Conservation (phyloP, 2,888 invertebrate species). For the Chloromyia formosa region DNA sequence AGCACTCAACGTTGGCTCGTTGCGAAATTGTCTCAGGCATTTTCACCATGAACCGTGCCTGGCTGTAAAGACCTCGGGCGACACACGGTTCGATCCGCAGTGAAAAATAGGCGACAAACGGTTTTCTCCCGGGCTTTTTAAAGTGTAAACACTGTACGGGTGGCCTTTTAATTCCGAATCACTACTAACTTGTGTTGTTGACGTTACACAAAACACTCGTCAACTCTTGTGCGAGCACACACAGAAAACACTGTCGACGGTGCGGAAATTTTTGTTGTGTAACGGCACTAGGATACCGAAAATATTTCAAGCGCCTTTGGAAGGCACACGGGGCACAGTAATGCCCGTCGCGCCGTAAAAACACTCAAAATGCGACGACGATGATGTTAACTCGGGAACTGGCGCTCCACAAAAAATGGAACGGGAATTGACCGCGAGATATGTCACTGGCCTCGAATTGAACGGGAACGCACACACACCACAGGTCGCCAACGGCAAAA, state of each 20-base stretch:
- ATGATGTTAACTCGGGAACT: not conserved
- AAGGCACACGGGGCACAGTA: too few species aligned
- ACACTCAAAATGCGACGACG: too few species aligned
- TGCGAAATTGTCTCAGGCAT: not conserved
- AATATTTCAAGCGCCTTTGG: not conserved
- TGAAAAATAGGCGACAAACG: too few species aligned
- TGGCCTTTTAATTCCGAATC: not conserved
- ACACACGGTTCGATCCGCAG: too few species aligned
- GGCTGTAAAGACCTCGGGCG: too few species aligned
- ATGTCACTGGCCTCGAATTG: conserved; percentile 11
- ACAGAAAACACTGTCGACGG: not conserved
- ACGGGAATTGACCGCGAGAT: not conserved
- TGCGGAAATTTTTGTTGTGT: not conserved
- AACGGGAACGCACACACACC: not conserved
- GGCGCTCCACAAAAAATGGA: conserved; percentile 1
- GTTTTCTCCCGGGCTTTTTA: too few species aligned
- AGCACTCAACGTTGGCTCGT: too few species aligned
- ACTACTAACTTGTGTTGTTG: not conserved
- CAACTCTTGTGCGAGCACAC: too few species aligned
- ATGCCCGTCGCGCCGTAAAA: too few species aligned
- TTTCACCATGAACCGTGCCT: not conserved
- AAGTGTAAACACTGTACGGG: conserved; percentile 5
- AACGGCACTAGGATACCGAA: conserved; percentile 25
- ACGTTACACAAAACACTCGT: not conserved
- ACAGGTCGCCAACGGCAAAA: not conserved